Conservation (phyloP, 2,888 invertebrate genomes). For the Clivina fossor region DNA sequence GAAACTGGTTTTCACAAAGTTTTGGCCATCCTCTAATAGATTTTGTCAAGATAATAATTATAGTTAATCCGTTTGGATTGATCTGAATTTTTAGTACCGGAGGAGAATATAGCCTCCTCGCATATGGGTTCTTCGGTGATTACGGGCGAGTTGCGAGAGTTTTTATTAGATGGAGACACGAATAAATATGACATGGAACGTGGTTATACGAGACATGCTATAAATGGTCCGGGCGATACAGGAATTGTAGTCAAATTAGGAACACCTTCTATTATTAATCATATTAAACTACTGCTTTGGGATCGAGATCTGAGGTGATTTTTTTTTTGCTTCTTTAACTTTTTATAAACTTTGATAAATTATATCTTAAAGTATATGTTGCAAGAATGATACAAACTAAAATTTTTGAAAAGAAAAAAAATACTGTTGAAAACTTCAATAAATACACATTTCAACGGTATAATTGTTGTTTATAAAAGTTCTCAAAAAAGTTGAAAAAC, state of each 20-base stretch:
- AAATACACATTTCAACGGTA: too few species aligned
- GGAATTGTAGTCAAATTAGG: conserved; percentile 85
- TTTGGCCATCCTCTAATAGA: too few species aligned
- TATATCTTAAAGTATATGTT: too few species aligned
- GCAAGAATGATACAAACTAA: too few species aligned
- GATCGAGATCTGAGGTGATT: conserved; percentile 80
- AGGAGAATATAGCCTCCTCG: conserved; percentile 88
- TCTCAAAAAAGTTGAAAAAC: too few species aligned
- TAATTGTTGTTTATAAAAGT: too few species aligned
- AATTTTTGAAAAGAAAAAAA: too few species aligned
- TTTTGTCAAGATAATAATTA: too few species aligned
- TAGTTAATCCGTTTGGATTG: background rate
- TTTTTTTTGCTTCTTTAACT: background rate
- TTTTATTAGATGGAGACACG: conserved; percentile 86
- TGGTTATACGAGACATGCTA: conserved; percentile 65
- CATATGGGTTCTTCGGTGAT: conserved; percentile 83
- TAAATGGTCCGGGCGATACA: conserved; percentile 60
- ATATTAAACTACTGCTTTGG: conserved; percentile 90
- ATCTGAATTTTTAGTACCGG: conserved; percentile 66
- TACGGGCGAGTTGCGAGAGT: conserved; percentile 85
- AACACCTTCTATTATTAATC: conserved; percentile 88
- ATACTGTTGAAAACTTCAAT: too few species aligned
- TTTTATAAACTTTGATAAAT: too few species aligned
- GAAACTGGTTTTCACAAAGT: too few species aligned
- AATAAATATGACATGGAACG: conserved; percentile 89